phyloP scores from a whole-genome alignment of 1,140 invertebrate genomes.

The Anadara kagoshimensis region DNA sequence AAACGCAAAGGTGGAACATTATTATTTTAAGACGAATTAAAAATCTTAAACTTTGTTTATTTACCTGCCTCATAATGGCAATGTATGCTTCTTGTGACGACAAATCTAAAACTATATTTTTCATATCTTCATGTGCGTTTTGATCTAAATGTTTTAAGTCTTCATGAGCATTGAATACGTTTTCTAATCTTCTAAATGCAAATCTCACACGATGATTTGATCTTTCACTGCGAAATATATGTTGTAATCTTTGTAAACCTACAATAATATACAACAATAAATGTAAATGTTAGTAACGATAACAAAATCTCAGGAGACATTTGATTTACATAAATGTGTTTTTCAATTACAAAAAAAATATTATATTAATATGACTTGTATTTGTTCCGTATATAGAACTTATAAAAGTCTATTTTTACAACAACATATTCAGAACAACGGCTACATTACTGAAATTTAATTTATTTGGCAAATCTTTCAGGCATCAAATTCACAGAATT shows the following conservation, averaged over 20 bases:
- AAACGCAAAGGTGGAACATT: too few species aligned
- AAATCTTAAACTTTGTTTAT: neutral
- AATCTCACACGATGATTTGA: constrained; percentile 27
- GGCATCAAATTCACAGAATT: too few species aligned
- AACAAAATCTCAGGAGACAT: too few species aligned
- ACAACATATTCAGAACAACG: too few species aligned
- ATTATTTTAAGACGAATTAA: too few species aligned
- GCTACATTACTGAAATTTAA: too few species aligned
- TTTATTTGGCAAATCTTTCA: too few species aligned
- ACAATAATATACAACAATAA: constrained; percentile 28
- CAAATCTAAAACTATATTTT: constrained; percentile 63
- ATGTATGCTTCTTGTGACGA: constrained; percentile 58
- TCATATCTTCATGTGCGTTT: constrained; percentile 74
- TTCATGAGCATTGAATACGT: constrained; percentile 70
- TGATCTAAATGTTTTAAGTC: constrained; percentile 65
- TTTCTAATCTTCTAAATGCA: constrained; percentile 59
- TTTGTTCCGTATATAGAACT: too few species aligned
- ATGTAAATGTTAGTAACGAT: neutral
- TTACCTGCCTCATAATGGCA: constrained; percentile 59
- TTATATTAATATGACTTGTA: too few species aligned
- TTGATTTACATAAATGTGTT: too few species aligned
- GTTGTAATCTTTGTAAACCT: constrained; percentile 91
- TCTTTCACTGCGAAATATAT: constrained; percentile 86
- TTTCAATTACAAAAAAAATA: too few species aligned
- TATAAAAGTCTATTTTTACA: too few species aligned